phyloP scores from a whole-genome alignment of 2,888 invertebrate genomes.

The Nudaria mundana region DNA sequence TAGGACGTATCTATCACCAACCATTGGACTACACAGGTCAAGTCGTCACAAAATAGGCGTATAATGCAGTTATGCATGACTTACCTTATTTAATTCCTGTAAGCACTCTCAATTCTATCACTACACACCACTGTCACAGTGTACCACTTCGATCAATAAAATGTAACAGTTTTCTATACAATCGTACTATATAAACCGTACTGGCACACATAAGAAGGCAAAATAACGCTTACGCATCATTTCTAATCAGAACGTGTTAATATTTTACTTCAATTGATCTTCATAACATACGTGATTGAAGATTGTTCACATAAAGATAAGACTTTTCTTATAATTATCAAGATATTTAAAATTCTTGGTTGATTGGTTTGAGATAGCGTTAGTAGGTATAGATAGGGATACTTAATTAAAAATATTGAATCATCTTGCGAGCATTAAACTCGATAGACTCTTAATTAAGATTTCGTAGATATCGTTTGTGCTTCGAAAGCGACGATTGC shows the following conservation, averaged over 20 bases:
- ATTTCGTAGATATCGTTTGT: too few relatives aligned
- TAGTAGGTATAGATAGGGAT: neutral
- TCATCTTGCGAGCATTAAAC: too few relatives aligned
- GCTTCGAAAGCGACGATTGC: too few relatives aligned
- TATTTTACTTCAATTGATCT: conserved; percentile 28
- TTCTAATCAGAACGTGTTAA: conserved; percentile 35
- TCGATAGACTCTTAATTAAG: too few relatives aligned
- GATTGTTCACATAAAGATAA: conserved; percentile 17
- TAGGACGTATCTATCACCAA: too few relatives aligned
- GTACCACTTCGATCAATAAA: conserved; percentile 3
- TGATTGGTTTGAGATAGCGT: conserved; percentile 3
- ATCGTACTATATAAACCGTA: conserved; percentile 25
- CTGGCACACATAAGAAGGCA: conserved; percentile 5
- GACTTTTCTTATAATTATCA: conserved; percentile 2
- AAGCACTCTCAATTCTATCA: too few relatives aligned
- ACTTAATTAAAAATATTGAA: neutral
- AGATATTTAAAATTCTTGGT: conserved; percentile 16
- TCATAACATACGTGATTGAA: conserved; percentile 28
- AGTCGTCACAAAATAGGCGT: too few relatives aligned
- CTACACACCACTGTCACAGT: conserved; percentile 5
- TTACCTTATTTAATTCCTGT: too few relatives aligned
- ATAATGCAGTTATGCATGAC: too few relatives aligned
- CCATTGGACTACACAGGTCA: too few relatives aligned
- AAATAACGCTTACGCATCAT: conserved; percentile 25
- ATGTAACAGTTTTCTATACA: conserved; percentile 4